Evolutionary conservation across 2,113 vertebrate genomes (phyloP).

Genomic region (Rhinopomastus cyanomelas): DNA sequence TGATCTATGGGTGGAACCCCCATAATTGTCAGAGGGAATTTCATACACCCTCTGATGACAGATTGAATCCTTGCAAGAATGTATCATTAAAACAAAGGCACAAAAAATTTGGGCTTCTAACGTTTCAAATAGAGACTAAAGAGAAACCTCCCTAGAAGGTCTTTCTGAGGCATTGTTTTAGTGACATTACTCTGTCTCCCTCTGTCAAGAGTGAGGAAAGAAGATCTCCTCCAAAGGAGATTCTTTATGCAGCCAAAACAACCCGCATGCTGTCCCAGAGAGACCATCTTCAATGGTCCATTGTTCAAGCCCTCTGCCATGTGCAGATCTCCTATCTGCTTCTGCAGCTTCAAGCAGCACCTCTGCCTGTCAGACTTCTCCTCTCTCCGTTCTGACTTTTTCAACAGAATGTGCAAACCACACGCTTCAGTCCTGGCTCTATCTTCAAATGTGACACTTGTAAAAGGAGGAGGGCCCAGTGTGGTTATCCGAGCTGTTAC

Average conservation of each 20-base stretch:
- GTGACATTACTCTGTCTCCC: slow-evolving; percentile 35
- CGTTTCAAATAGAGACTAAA: slow-evolving; percentile 31
- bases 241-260: slow-evolving; percentile 29
- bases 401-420: neutral
- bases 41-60: slow-evolving; percentile 28
- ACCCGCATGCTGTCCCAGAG: neutral
- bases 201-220: slow-evolving; percentile 45
- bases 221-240: slow-evolving; percentile 59
- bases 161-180: slow-evolving; percentile 53
- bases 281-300: slow-evolving; percentile 36
- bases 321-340: slow-evolving; percentile 52
- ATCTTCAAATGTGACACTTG: neutral
- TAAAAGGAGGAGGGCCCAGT: neutral
- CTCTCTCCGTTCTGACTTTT: neutral
- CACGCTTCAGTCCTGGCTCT: neutral
- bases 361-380: neutral
- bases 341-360: slow-evolving; percentile 30
- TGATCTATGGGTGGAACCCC: slow-evolving; percentile 46
- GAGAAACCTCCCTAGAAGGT: slow-evolving; percentile 35
- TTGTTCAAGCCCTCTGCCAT: slow-evolving; percentile 34
- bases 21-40: slow-evolving; percentile 32
- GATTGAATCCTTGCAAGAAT: slow-evolving; percentile 42
- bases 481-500: neutral
- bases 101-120: neutral
- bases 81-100: slow-evolving; percentile 19